Conservation (phyloP, 2,797 vertebrate species). For the Anableps anableps region DNA sequence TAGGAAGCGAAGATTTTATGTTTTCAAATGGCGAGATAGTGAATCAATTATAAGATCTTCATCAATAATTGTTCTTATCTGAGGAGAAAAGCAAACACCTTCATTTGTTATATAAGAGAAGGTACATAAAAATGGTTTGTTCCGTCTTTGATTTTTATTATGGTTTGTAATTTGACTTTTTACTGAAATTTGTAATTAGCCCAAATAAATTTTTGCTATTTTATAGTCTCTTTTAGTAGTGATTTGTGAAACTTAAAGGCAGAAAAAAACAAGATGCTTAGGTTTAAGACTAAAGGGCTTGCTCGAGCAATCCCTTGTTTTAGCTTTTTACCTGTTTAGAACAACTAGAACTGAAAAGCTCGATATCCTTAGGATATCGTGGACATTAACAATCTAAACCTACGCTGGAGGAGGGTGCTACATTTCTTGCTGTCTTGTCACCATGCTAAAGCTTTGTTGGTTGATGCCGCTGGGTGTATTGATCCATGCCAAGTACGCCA, state of each 20-base stretch:
- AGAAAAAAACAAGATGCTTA: neutral
- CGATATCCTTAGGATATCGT: neutral
- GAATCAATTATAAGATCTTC: neutral
- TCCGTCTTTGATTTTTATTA: neutral
- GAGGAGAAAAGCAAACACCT: neutral
- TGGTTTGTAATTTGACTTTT: neutral
- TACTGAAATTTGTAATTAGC: neutral
- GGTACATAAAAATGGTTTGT: neutral
- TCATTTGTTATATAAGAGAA: neutral
- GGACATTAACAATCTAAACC: neutral
- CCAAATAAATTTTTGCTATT: neutral
- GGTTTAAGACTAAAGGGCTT: too few relatives aligned
- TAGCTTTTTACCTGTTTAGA: neutral
- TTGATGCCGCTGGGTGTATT: neutral
- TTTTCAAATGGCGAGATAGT: neutral
- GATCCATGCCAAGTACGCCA: neutral
- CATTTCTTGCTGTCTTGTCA: neutral
- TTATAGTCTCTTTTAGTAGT: neutral
- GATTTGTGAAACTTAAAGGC: neutral
- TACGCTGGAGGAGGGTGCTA: neutral
- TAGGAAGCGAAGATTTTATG: neutral
- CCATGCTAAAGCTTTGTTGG: neutral
- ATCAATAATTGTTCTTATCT: neutral
- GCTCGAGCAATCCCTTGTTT: neutral
- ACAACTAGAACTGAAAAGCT: neutral